Evolutionary conservation across 2,113 vertebrate genomes (phyloP), one percentile per base, ranked within the genome.

Genomic region (Anarrhichthys ocellatus): DNA sequence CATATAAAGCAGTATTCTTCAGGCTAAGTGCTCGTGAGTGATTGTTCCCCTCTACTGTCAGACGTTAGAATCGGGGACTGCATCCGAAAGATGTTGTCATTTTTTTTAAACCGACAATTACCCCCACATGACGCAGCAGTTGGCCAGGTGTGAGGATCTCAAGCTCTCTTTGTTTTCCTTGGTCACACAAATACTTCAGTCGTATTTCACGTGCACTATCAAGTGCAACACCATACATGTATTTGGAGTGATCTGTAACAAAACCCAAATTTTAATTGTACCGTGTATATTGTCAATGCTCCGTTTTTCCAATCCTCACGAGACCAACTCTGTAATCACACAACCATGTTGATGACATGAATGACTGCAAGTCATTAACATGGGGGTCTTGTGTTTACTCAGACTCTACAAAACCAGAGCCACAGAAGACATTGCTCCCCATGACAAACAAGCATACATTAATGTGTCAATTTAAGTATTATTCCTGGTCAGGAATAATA

Each of bases 381-480:
- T 17, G 0, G n/a, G 8, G 9, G 42, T 20, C 34, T 58, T 5
- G 56, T 40, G 18, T 50, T 64, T 63, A 9, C 73, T 63, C 22
- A 48, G 29, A 48, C 22, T 48, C 46, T 17, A 36, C 46, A 29
- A 27, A 76, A 46, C 73, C 61, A 40, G 73, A 40, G 34, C 62
- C 24, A 65, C n/a, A 29, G n/a, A n/a, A 29, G n/a, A n/a, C 36
- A 3, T 20, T 24, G 52, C 52, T 56, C 20, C 29, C 14, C 6
- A 6, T 58, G 27, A 18, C 9, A 46, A 69, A 78, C 44, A 70
- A 27, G 40, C 66, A 59, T n/a, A 15, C 40, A 70, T 78, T 40
- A 50, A 52, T 52, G 56, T 78, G 56, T 70, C 52, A 48, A 70
- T 63, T 46, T 17, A 48, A 64, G 68, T 71, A 48, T 71, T 63